Conservation (phyloP, 1,140 invertebrate genomes). For the Drosophila lowei region DNA sequence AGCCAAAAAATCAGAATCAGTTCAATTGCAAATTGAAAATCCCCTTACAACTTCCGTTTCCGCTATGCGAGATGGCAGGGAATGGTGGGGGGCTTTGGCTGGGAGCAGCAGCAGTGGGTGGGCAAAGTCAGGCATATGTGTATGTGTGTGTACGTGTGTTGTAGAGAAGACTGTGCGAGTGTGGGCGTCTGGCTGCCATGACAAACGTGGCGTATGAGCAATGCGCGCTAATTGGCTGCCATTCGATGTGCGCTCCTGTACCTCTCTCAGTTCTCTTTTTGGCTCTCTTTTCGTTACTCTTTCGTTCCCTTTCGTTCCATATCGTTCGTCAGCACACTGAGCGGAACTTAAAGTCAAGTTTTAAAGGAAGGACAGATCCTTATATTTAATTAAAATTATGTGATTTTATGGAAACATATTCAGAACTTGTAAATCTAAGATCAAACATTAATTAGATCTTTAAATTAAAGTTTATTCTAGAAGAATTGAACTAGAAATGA, state of each 20-base stretch:
- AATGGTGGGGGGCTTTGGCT: too few relatives aligned
- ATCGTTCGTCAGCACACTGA: constrained; percentile 37
- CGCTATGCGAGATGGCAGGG: constrained; percentile 46
- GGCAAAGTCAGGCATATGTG: constrained; percentile 20
- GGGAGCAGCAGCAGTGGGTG: background rate
- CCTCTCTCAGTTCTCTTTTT: constrained; percentile 23
- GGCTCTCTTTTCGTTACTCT: background rate
- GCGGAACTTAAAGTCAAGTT: background rate
- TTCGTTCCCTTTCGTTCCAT: constrained; percentile 23
- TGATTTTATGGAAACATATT: too few relatives aligned
- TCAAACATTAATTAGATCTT: too few relatives aligned
- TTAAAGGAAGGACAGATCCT: too few relatives aligned
- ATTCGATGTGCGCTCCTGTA: constrained; percentile 57
- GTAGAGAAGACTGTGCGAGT: constrained; percentile 12
- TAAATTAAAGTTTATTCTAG: too few relatives aligned
- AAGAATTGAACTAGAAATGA: too few relatives aligned
- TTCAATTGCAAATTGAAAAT: constrained; percentile 82
- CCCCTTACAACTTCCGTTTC: constrained; percentile 81
- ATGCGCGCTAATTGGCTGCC: constrained; percentile 79
- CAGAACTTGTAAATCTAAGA: too few relatives aligned
- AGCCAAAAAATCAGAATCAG: constrained; percentile 77
- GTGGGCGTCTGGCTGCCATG: constrained; percentile 56
- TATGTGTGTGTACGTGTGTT: constrained; percentile 10
- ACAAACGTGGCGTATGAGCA: constrained; percentile 81
- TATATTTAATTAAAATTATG: too few relatives aligned